A percentile compares a stretch with the other conserved stretches of the same genome.
These are phyloP conservation scores for Furcula furcula DNA, from an alignment of 2,888 invertebrate species.

Conservation along the genomic window DNA sequence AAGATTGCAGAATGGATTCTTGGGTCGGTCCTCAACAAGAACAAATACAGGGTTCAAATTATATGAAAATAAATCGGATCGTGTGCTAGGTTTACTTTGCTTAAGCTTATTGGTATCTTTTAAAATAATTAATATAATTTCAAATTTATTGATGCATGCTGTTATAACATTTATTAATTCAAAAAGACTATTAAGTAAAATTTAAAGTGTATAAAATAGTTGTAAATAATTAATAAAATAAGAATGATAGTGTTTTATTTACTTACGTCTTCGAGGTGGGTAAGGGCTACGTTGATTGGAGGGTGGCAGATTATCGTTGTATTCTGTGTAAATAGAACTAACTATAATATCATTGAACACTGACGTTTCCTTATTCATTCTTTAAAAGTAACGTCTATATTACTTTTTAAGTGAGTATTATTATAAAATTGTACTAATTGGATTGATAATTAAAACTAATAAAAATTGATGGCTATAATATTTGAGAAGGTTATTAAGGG, in stretches of 20 bases:
- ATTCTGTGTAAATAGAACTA: conserved; percentile 83
- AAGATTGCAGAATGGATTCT: conserved; percentile 63
- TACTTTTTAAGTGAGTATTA: too few relatives aligned
- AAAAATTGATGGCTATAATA: too few relatives aligned
- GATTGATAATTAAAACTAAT: too few relatives aligned
- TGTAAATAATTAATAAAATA: conserved; percentile 6
- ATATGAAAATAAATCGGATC: conserved; percentile 32
- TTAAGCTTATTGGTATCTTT: conserved; percentile 24
- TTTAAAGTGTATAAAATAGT: conserved; percentile 11
- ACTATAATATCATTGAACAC: too few relatives aligned
- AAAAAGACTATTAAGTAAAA: conserved; percentile 13
- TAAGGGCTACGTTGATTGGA: conserved; percentile 93
- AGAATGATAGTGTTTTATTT: conserved; percentile 11
- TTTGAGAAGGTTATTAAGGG: too few relatives aligned
- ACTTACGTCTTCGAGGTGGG: conserved; percentile 92
- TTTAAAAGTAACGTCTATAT: too few relatives aligned
- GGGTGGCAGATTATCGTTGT: conserved; percentile 92
- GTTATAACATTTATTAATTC: too few relatives aligned
- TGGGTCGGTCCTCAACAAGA: conserved; percentile 63
- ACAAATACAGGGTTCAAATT: conserved; percentile 53
- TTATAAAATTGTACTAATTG: too few relatives aligned
- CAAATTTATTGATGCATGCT: conserved; percentile 25
- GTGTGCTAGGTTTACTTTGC: conserved; percentile 30
- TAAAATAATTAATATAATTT: conserved; percentile 15
- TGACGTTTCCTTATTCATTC: too few relatives aligned